Evolutionary conservation across 2,113 vertebrate species (phyloP).

Genomic region (Bolborhynchus lineola): DNA sequence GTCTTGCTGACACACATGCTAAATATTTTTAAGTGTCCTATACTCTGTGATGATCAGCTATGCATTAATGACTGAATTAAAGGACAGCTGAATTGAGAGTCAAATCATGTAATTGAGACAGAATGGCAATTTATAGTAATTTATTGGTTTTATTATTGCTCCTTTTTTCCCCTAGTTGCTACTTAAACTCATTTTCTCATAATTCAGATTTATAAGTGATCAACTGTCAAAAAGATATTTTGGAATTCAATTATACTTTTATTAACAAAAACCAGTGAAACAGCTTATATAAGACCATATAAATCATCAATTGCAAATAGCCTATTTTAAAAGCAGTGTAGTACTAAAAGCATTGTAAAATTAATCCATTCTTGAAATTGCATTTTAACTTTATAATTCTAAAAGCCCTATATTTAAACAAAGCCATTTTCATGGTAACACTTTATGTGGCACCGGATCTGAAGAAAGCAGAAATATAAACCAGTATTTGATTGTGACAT

Average conservation of each 20-base stretch:
- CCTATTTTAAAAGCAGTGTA: neutral
- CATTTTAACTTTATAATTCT: neutral
- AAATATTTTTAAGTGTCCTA: neutral
- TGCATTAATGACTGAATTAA: neutral
- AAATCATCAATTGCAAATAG: neutral
- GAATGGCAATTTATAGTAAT: neutral
- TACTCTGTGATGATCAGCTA: neutral
- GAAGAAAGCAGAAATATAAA: neutral
- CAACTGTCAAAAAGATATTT: constrained; percentile 1
- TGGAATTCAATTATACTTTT: neutral
- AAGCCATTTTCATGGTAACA: neutral
- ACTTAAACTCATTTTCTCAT: constrained; percentile 5
- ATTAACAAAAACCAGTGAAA: neutral
- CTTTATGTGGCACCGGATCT: neutral
- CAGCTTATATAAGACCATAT: neutral
- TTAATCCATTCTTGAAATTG: neutral
- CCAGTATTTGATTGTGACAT: fast-evolving
- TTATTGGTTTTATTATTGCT: neutral
- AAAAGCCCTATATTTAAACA: neutral
- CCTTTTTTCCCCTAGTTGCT: neutral
- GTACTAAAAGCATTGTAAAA: neutral
- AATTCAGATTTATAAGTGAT: neutral
- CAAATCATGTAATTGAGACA: neutral
- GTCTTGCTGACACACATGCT: neutral
- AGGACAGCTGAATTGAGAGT: neutral